Evolutionary conservation across 2,113 vertebrate genomes (phyloP), one percentile per base, ranked within the genome.

Genomic region (Origma solitaria): DNA sequence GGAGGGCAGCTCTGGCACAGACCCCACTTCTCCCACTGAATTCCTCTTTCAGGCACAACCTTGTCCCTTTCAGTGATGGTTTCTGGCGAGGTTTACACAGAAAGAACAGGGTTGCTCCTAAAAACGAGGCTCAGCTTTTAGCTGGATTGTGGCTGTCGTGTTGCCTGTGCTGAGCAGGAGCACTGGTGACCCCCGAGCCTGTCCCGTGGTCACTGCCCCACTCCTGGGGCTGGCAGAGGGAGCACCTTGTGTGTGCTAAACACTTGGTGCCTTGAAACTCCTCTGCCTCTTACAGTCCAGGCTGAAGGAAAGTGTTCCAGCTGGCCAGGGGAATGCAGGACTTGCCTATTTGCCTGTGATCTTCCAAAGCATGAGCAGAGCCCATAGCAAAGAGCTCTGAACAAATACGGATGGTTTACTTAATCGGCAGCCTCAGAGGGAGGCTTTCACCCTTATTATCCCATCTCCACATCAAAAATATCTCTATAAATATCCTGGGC

Each of bases 81-180:
- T 95, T 91, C 51, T 82, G 53, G 22, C 22, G 0, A 4, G 31
- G 11, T 68, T 76, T 42, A 20, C 30, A 30, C 19, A 40, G 58
- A 16, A 51, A 40, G 21, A 69, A 40, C 6, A 7, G 9, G 0
- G 23, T 16, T 76, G 18, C 25, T 69, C 28, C 50, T 53, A 8
- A 69, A 38, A 49, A 7, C 15, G 1, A 15, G 24, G 40, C 37
- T 60, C 40, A 22, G 68, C 45, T 72, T 50, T 69, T 9, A 35
- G 33, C 0, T 51, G 30, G 68, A 10, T 11, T 35, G 9, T 70
- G 40, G 5, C 38, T 35, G 10, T 19, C 0, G 0, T 3, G 40
- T 14, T 30, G 11, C 28, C 30, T 65, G 54, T 0, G 1, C 69
- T 44, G 65, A 66, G 65, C 71, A 45, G 69, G 78, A 78, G 37